Conservation (phyloP, 2,888 invertebrate species). For the Neuroscelio doddi region DNA sequence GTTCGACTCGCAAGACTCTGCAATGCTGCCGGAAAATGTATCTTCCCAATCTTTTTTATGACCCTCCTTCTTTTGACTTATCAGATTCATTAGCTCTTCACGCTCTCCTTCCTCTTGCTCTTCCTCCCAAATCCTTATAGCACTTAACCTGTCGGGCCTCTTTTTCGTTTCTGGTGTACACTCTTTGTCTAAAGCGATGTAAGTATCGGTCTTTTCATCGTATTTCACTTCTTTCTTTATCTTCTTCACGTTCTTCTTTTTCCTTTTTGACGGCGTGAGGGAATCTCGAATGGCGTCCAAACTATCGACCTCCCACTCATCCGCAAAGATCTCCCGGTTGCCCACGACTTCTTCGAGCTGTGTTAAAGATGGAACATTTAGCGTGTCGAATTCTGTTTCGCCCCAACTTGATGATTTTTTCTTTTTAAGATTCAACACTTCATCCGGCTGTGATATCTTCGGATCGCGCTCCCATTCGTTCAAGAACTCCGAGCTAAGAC, state of each 20-base stretch:
- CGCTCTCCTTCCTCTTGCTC: conserved; percentile 68
- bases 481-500: conserved; percentile 42
- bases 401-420: conserved; percentile 50
- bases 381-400: conserved; percentile 63
- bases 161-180: conserved; percentile 53
- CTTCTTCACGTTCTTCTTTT: conserved; percentile 51
- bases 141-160: conserved; percentile 54
- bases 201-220: conserved; percentile 65
- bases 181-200: conserved; percentile 62
- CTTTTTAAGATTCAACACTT: no score
- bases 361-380: conserved; percentile 63
- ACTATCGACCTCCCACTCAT: conserved; percentile 70
- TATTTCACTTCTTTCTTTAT: conserved; percentile 62
- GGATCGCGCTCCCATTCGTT: conserved; percentile 57
- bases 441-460: conserved; percentile 39
- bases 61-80: conserved; percentile 50
- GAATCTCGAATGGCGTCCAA: conserved; percentile 59
- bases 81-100: conserved; percentile 60
- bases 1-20: background rate
- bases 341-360: conserved; percentile 61
- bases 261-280: conserved; percentile 31
- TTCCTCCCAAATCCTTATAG: conserved; percentile 68
- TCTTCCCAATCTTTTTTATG: conserved; percentile 42
- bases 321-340: conserved; percentile 55
- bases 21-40: conserved; percentile 12